These are phyloP conservation scores for Sycophila texana DNA, from an alignment of 2,888 invertebrate species.

Conservation along the genomic window DNA sequence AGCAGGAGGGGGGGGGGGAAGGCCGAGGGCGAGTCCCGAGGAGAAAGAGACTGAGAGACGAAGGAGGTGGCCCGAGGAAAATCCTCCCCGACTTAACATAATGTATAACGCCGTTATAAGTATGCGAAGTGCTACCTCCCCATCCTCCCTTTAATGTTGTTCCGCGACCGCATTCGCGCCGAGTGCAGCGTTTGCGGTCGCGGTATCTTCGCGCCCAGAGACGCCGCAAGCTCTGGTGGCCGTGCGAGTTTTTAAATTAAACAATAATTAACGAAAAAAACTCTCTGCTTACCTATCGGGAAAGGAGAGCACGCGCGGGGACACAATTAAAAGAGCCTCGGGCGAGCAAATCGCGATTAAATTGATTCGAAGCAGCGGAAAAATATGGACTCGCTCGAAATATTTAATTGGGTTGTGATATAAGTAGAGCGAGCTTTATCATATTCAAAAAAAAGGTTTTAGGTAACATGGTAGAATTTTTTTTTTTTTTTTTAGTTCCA, in stretches of 20 bases:
- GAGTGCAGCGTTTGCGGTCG: too few relatives aligned
- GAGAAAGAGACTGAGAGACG: neutral
- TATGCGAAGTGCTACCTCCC: neutral
- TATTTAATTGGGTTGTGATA: neutral
- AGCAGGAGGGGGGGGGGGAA: neutral
- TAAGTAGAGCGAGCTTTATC: neutral
- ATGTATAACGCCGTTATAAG: slow-evolving; percentile 6
- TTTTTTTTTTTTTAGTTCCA: neutral
- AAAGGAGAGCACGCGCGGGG: too few relatives aligned
- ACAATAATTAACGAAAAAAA: too few relatives aligned
- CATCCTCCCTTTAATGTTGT: neutral
- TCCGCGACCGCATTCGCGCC: neutral
- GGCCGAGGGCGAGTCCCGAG: neutral
- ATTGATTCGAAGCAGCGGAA: too few relatives aligned
- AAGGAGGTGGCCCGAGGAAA: neutral
- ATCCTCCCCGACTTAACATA: slow-evolving; percentile 26
- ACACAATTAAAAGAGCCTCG: neutral
- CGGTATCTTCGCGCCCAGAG: too few relatives aligned
- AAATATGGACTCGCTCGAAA: too few relatives aligned
- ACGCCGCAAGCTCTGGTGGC: too few relatives aligned
- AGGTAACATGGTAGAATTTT: neutral
- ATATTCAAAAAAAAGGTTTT: neutral
- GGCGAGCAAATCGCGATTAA: neutral
- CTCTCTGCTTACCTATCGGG: too few relatives aligned
- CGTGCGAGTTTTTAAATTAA: too few relatives aligned